Evolutionary conservation across 2,797 vertebrate genomes (phyloP).

Genomic region (Odontamblyopus lacepedii): DNA sequence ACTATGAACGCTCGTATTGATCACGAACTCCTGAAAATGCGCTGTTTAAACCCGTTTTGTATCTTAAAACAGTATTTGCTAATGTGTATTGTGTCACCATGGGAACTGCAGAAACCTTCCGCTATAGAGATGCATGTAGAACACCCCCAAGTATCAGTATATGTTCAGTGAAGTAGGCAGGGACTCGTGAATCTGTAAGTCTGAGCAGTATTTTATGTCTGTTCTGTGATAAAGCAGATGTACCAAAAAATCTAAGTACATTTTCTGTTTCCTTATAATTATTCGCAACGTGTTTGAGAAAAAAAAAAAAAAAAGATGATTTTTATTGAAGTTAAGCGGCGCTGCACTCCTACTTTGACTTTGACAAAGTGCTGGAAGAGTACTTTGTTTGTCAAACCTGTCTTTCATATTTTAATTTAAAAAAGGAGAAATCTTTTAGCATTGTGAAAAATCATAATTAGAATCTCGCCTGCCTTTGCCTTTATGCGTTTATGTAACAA

Average conservation of each 20-base stretch:
- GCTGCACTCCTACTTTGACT: conserved; percentile 65
- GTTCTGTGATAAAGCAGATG: conserved; percentile 21
- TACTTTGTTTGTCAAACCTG: conserved; percentile 69
- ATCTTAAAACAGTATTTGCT: too few relatives aligned
- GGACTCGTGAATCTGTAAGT: neutral
- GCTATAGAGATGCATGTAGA: too few relatives aligned
- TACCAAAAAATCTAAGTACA: conserved; percentile 31
- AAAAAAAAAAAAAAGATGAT: conserved; percentile 17
- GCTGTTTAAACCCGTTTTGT: too few relatives aligned
- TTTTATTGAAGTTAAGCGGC: conserved; percentile 55
- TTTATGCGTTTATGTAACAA: conserved; percentile 71
- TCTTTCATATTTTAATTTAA: conserved; percentile 50
- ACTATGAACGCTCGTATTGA: too few relatives aligned
- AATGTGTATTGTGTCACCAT: too few relatives aligned
- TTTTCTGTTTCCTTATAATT: conserved; percentile 34
- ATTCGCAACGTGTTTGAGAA: conserved; percentile 4
- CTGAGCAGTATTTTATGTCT: conserved; percentile 8
- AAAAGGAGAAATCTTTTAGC: conserved; percentile 52
- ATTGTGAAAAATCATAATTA: conserved; percentile 70
- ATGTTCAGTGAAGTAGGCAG: neutral
- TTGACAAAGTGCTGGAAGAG: conserved; percentile 69
- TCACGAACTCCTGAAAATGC: too few relatives aligned
- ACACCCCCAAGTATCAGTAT: too few relatives aligned
- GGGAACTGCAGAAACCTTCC: too few relatives aligned
- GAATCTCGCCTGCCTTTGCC: conserved; percentile 66